These are phyloP conservation scores for Heliconius hermathena DNA, from an alignment of 1,140 invertebrate genomes.

Conservation along the genomic window DNA sequence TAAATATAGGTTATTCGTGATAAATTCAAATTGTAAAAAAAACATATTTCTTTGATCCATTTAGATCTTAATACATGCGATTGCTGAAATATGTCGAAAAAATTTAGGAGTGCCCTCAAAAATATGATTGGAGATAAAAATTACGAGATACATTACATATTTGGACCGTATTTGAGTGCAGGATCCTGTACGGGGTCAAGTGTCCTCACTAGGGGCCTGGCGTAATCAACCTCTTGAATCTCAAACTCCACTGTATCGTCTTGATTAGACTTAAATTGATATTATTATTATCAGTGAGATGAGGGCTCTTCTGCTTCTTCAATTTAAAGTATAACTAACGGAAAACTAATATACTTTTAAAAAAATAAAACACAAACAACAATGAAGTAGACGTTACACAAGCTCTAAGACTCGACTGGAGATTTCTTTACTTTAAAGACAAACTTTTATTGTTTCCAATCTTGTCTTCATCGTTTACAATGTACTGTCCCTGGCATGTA, in stretches of 20 bases:
- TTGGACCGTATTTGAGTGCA: background rate
- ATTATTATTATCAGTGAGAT: background rate
- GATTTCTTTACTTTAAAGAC: conserved; percentile 5
- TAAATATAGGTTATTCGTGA: background rate
- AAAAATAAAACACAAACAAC: background rate
- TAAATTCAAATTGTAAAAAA: background rate
- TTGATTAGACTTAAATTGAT: conserved; percentile 2
- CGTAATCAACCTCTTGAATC: background rate
- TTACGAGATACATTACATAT: conserved; percentile 8
- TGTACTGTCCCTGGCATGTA: background rate
- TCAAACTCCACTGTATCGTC: background rate
- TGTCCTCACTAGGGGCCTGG: background rate
- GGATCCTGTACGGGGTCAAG: background rate
- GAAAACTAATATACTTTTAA: background rate
- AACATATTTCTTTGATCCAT: background rate
- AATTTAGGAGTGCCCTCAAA: background rate
- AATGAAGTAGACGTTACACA: background rate
- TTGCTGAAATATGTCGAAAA: background rate
- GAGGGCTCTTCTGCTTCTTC: background rate
- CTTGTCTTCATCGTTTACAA: conserved; percentile 11
- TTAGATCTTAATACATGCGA: background rate
- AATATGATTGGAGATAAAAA: conserved; percentile 11
- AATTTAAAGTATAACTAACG: no score
- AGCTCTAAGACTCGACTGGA: background rate
- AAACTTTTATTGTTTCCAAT: conserved; percentile 9